Evolutionary conservation across 1,140 invertebrate species (phyloP), one percentile per base, ranked within the genome.

Genomic region (Mactra quadrangularis): DNA sequence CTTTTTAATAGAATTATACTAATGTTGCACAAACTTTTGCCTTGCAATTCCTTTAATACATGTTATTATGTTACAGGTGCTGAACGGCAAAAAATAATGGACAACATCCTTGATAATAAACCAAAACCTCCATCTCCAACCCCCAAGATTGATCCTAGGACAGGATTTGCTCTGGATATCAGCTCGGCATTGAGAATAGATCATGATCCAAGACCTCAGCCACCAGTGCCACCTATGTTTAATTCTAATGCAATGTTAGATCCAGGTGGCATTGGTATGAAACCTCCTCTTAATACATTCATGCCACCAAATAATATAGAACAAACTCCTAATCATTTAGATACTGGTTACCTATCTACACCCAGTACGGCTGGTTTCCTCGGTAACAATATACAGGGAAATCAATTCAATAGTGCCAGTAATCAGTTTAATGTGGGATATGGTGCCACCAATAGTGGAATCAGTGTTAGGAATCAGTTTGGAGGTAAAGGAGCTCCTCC

Each of bases 1-100:
- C n/a, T n/a, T n/a, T n/a, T n/a, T n/a, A n/a, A n/a, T n/a, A n/a
- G n/a, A n/a, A n/a, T n/a, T n/a, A n/a, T n/a, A n/a, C n/a, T n/a
- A n/a, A n/a, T n/a, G n/a, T n/a, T n/a, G n/a, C n/a, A n/a, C n/a
- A n/a, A n/a, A n/a, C n/a, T n/a, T n/a, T n/a, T n/a, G n/a, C n/a
- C n/a, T n/a, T n/a, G n/a, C n/a, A n/a, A n/a, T n/a, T n/a, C n/a
- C n/a, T n/a, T n/a, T n/a, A n/a, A n/a, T n/a, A n/a, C n/a, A n/a
- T n/a, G n/a, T n/a, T n/a, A n/a, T n/a, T n/a, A n/a, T n/a, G n/a
- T n/a, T n/a, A 31, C 74, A 93, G 91, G 91, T 0, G 90, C 89
- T 86, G 90, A 92, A 76, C 87, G 92, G 68, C 84, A 89, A 31
- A 84, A 95, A 87, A 95, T 96, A 78, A 96, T 96, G 89, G 95